Evolutionary conservation across 2,888 invertebrate species (phyloP), one percentile per base, ranked within the genome.

Genomic region (Agrochola lychnidis): DNA sequence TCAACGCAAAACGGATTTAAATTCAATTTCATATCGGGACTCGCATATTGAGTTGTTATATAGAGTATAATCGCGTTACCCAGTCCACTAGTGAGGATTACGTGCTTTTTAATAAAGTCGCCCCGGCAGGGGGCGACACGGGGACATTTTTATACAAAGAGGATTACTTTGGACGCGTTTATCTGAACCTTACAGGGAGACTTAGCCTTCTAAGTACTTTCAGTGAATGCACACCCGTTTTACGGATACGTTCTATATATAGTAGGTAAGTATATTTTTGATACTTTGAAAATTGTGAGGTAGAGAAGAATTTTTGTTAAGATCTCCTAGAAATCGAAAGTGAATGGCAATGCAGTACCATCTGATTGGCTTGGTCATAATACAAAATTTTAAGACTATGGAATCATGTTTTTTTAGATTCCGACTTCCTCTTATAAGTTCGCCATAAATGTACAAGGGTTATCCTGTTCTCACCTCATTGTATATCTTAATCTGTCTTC

Each of bases 131-230:
- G 95, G 94, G 95, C 91, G 94, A 92, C 93, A 92, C 89, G 94
- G 95, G 95, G 96, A 96, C 96, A 96, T 96, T 96, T 96, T 96
- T 96, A 93, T 94, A 96, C 96, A 96, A 96, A 96, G 96, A 92
- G 96, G 96, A 96, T 96, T 96, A 96, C 94, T 94, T 93, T 90
- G 94, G 93, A 92, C 93, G 90, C 94, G 96, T 96, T 96, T 96
- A 96, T 96, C 96, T 95, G 93, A 94, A 96, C 96, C 96, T 96
- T 96, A 96, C 96, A 95, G 96, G 91, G 90, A 87, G 87, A 96
- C 95, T 96, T 93, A 96, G 95, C 92, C 93, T 93, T 89, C 95
- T 95, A 96, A 96, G 95, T 95, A 93, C 95, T 90, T 92, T 90
- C 92, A 91, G 88, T 94, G 93, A 91, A 92, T 94, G 94, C 94